Conservation (phyloP, 2,888 invertebrate species). For the Nemotelus pantherinus region DNA sequence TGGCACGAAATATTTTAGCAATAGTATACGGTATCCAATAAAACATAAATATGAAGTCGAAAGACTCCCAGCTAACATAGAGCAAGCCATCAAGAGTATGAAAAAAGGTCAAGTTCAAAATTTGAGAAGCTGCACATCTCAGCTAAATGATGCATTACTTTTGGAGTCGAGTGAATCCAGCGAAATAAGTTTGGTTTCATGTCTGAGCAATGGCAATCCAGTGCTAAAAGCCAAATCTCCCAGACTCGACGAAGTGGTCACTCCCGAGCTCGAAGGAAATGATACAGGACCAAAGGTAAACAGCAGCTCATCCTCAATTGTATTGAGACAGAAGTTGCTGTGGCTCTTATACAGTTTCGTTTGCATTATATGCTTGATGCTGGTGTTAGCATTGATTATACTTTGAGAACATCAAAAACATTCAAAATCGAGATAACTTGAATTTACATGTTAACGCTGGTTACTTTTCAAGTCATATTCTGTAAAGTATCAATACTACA, state of each 20-base stretch:
- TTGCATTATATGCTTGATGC: constrained; percentile 5
- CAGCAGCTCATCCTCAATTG: constrained; percentile 22
- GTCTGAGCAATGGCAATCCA: constrained; percentile 3
- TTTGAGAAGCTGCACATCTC: not conserved
- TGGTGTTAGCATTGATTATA: not conserved
- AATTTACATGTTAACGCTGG: not conserved
- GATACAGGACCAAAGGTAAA: constrained; percentile 22
- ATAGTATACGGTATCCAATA: too few species aligned
- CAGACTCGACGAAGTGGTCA: not conserved
- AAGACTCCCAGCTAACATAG: not conserved
- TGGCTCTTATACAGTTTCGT: constrained; percentile 28
- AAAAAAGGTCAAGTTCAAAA: not conserved
- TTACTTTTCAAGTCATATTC: too few species aligned
- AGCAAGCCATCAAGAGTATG: constrained; percentile 3
- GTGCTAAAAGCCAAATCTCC: not conserved
- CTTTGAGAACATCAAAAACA: not conserved
- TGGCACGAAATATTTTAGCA: not conserved
- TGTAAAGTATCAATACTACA: too few species aligned
- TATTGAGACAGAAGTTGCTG: constrained; percentile 21
- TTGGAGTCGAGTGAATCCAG: constrained; percentile 18
- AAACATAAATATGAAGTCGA: constrained; percentile 1
- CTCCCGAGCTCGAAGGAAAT: not conserved
- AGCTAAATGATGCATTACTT: not conserved
- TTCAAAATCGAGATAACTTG: not conserved
- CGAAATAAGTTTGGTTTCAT: constrained; percentile 28